Evolutionary conservation across 92 coral and sea anemone species (phyloP).

Genomic region (Bergia puertoricense): DNA sequence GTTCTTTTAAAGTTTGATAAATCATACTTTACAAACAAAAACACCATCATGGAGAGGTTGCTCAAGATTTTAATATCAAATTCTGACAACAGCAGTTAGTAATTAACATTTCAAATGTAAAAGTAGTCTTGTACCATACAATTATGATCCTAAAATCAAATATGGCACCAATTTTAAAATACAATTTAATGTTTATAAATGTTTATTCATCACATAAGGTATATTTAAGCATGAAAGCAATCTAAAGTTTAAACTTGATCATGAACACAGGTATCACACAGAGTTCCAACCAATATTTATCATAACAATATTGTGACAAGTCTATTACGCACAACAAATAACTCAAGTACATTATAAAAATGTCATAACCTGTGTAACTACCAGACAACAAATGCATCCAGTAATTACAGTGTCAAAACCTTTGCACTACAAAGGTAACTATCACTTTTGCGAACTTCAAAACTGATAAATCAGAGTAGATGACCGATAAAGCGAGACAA

Average conservation of each 20-base stretch:
- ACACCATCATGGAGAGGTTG: neutral
- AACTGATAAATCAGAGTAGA: neutral
- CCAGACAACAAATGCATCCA: neutral
- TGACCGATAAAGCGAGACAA: neutral
- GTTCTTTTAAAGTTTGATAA: neutral
- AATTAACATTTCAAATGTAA: neutral
- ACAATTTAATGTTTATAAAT: neutral
- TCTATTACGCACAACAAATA: neutral
- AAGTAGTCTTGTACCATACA: neutral
- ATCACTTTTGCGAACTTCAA: neutral
- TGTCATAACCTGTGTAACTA: neutral
- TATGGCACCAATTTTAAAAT: neutral
- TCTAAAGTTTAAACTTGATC: neutral
- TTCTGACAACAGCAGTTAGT: neutral
- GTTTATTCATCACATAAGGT: neutral
- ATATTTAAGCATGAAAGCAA: neutral
- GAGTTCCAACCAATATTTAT: neutral
- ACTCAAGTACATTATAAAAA: neutral
- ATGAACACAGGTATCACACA: neutral
- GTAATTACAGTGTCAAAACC: neutral
- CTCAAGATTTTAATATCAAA: neutral
- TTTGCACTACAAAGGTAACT: neutral
- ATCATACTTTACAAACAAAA: neutral
- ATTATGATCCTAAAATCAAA: neutral
- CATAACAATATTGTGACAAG: neutral